Evolutionary conservation across 2,113 vertebrate genomes (phyloP).

Genomic region (Cololabis saira): DNA sequence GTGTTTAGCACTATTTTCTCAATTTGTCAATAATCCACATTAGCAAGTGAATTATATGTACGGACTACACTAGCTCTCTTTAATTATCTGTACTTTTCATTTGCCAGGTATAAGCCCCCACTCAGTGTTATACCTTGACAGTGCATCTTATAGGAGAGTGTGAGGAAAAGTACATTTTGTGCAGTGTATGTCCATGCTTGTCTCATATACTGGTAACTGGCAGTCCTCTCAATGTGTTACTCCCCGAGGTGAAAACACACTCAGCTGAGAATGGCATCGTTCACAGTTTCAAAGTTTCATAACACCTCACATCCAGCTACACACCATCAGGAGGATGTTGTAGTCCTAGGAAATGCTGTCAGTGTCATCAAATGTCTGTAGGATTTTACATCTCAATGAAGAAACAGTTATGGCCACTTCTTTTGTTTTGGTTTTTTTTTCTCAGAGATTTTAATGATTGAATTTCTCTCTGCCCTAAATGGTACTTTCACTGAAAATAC

Average conservation of each 20-base stretch:
- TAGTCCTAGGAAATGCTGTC: no score
- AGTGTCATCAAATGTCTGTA: no score
- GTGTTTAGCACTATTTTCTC: neutral
- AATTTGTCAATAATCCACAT: constrained; percentile 8
- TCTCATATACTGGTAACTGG: constrained; percentile 13
- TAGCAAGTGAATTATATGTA: constrained; percentile 19
- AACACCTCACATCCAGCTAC: no score
- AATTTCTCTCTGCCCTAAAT: no score
- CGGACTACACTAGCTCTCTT: constrained; percentile 23
- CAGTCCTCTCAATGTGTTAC: constrained; percentile 4
- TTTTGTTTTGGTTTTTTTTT: no score
- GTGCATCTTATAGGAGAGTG: neutral
- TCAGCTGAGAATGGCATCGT: constrained; percentile 18
- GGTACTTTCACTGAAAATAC: no score
- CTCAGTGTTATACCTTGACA: constrained; percentile 7
- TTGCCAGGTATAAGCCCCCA: constrained; percentile 18
- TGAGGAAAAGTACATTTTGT: neutral
- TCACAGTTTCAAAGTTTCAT: neutral
- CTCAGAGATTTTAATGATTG: no score
- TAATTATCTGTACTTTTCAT: constrained; percentile 6
- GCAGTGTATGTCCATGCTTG: neutral
- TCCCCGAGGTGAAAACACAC: constrained; percentile 19
- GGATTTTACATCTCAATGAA: no score
- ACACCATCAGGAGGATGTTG: no score
- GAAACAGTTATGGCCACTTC: no score